A percentile compares a stretch with the other conserved stretches of the same genome.
phyloP scores from a whole-genome alignment of 2,797 vertebrate genomes.

The Hemibagrus guttatus region DNA sequence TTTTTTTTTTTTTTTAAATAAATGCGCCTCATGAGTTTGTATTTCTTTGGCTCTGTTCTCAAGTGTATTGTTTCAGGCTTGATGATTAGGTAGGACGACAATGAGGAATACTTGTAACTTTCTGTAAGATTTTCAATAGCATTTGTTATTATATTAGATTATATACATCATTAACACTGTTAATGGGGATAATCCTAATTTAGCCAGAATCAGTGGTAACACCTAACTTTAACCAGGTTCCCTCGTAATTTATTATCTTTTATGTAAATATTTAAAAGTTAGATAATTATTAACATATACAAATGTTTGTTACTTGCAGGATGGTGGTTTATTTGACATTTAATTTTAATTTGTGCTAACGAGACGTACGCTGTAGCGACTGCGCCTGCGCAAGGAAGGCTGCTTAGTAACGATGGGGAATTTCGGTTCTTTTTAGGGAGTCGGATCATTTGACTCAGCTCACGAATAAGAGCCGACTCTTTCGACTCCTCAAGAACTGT shows the following conservation, averaged over 20 bases:
- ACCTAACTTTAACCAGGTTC: not conserved
- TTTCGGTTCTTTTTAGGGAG: not conserved
- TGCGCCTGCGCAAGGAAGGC: not conserved
- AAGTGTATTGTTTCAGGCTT: not conserved
- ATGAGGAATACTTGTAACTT: not conserved
- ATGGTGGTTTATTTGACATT: not conserved
- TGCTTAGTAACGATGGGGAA: no score
- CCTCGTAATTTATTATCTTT: not conserved
- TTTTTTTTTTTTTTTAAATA: conserved; percentile 38
- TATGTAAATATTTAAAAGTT: not conserved
- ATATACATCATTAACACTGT: not conserved
- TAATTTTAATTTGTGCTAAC: not conserved
- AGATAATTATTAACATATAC: not conserved
- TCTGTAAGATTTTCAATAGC: not conserved
- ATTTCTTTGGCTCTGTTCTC: not conserved
- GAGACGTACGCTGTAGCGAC: not conserved
- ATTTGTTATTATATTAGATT: not conserved
- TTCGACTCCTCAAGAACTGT: not conserved
- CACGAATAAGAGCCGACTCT: not conserved
- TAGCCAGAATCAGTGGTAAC: not conserved
- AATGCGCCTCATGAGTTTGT: conserved; percentile 7
- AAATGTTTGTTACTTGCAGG: not conserved
- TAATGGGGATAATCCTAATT: not conserved
- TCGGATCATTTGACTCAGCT: not conserved
- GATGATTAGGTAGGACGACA: not conserved